These are phyloP conservation scores for Seriola dumerili DNA, from an alignment of 2,113 vertebrate genomes.

Conservation along the genomic window DNA sequence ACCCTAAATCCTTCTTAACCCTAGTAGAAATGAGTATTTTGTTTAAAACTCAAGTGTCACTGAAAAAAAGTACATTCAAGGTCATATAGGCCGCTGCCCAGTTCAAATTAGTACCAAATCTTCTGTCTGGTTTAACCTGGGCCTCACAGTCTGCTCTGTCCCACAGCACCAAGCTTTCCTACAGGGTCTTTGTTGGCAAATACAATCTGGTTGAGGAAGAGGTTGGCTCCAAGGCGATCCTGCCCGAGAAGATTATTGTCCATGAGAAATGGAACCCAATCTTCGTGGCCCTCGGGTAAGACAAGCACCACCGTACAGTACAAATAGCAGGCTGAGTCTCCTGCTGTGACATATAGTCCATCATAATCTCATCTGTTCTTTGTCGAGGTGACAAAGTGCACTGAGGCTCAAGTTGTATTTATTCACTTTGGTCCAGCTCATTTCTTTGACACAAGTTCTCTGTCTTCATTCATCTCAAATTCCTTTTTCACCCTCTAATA, in stretches of 20 bases:
- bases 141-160: conserved; percentile 31
- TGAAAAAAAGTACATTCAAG: neutral
- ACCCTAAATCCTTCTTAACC: neutral
- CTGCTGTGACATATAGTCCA: conserved; percentile 10
- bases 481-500: neutral
- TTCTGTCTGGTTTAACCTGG: conserved; percentile 16
- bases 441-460: conserved; percentile 8
- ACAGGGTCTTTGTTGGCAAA: conserved; percentile 92
- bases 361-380: conserved; percentile 24
- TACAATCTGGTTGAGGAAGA: conserved; percentile 84
- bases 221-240: conserved; percentile 75
- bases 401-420: conserved; percentile 16
- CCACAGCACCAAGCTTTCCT: conserved; percentile 82
- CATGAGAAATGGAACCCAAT: conserved; percentile 89
- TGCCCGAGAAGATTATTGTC: conserved; percentile 87
- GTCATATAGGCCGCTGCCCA: neutral
- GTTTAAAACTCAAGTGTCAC: conserved; percentile 4
- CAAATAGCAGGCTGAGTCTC: conserved; percentile 1
- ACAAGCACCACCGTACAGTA: neutral
- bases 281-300: conserved; percentile 84
- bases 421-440: conserved; percentile 5
- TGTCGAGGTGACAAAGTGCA: conserved; percentile 30
- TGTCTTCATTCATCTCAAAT: conserved; percentile 18
- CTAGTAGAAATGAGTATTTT: neutral
- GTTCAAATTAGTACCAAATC: conserved; percentile 8